Evolutionary conservation across 2,888 invertebrate genomes (phyloP).

Genomic region (Theodoxus fluviatilis): DNA sequence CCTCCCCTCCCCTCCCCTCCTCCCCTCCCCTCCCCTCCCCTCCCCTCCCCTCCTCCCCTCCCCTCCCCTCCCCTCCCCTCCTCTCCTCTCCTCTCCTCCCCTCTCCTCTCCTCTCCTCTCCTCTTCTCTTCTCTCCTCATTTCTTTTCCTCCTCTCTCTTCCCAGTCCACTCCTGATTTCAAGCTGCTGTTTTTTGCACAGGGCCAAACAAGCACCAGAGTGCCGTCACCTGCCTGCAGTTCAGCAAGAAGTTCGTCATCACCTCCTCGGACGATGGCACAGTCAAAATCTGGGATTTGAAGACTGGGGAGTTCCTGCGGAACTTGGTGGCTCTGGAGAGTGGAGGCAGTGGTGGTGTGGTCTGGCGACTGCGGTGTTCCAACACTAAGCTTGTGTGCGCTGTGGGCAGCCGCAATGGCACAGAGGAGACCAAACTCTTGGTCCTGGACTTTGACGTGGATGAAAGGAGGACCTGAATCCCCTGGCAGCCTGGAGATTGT

Average conservation of each 20-base stretch:
- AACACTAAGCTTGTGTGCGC: conserved; percentile 97
- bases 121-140: too few species aligned
- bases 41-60: too few species aligned
- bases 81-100: too few species aligned
- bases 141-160: too few species aligned
- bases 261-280: conserved; percentile 99
- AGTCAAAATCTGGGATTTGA: conserved; percentile 98
- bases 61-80: too few species aligned
- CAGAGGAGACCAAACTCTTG: conserved; percentile 97
- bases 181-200: conserved; percentile 67
- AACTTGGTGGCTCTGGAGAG: conserved; percentile 92
- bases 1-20: too few species aligned
- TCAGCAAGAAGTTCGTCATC: conserved; percentile 92
- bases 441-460: conserved; percentile 94
- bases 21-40: too few species aligned
- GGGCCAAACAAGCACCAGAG: conserved; percentile 96
- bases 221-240: conserved; percentile 97
- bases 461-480: conserved; percentile 38
- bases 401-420: conserved; percentile 97
- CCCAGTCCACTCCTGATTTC: too few species aligned
- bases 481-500: neutral
- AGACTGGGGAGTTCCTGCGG: conserved; percentile 90
- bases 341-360: conserved; percentile 97
- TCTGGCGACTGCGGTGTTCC: conserved; percentile 95
- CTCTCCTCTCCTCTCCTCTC: too few species aligned